phyloP scores from a whole-genome alignment of 2,888 invertebrate genomes.

The Oxytorus armatus region DNA sequence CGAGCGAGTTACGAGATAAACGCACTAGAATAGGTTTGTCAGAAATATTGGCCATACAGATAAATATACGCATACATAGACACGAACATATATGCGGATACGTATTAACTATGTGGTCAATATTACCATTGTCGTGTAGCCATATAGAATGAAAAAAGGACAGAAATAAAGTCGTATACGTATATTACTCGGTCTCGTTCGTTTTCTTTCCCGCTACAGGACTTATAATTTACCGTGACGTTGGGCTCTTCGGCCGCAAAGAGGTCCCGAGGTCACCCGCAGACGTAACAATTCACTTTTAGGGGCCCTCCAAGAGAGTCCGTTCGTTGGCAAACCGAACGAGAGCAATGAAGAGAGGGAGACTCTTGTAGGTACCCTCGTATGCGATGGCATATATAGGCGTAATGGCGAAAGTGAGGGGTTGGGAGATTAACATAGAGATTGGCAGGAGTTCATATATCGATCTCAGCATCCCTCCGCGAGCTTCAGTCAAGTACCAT shows the following conservation, averaged over 20 bases:
- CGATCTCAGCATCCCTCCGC: constrained; percentile 78
- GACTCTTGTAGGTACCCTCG: constrained; percentile 60
- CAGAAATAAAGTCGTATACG: constrained; percentile 40
- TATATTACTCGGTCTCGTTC: constrained; percentile 53
- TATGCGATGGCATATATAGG: constrained; percentile 63
- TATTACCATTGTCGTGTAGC: constrained; percentile 33
- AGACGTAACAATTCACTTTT: constrained; percentile 85
- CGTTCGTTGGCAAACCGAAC: constrained; percentile 60
- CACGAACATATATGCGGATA: neutral
- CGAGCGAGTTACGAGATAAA: constrained; percentile 6
- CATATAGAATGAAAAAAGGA: constrained; percentile 2
- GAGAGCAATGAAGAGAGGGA: neutral
- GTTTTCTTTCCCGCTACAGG: constrained; percentile 61
- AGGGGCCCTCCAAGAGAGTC: constrained; percentile 81
- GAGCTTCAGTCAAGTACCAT: constrained; percentile 77
- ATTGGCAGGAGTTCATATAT: constrained; percentile 84
- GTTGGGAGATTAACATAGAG: constrained; percentile 82
- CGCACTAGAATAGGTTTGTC: neutral
- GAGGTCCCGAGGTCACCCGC: constrained; percentile 83
- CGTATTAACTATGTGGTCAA: constrained; percentile 35
- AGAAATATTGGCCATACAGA: neutral
- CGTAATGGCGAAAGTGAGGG: constrained; percentile 47
- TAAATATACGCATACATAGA: neutral
- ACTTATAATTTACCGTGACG: constrained; percentile 80
- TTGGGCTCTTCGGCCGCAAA: constrained; percentile 75